phyloP scores from a whole-genome alignment of 1,140 invertebrate genomes.

The Habropoda laboriosa region DNA sequence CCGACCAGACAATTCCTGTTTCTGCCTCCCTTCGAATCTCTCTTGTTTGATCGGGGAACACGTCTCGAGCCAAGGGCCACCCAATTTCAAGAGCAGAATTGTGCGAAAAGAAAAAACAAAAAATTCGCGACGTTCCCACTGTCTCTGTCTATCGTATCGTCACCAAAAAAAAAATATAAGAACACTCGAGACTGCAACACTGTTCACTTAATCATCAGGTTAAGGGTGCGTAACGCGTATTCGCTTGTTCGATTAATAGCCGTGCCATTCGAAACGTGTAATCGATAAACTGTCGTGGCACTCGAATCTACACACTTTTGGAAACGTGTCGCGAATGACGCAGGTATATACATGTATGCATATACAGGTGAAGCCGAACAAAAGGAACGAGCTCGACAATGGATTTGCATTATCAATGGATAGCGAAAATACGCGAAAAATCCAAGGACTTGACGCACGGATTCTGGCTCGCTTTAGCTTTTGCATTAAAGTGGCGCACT shows the following conservation, averaged over 20 bases:
- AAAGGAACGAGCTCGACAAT: conserved; percentile 23
- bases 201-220: neutral
- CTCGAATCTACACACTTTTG: conserved; percentile 11
- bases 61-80: no score
- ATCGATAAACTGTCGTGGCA: neutral
- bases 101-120: no score
- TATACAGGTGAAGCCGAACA: neutral
- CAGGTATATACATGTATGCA: neutral
- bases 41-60: neutral
- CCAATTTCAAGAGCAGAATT: no score
- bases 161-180: no score
- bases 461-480: neutral
- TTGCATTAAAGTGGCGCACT: conserved; percentile 3
- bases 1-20: conserved; percentile 28
- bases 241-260: neutral
- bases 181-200: no score
- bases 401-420: conserved; percentile 17
- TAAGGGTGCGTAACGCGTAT: neutral
- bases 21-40: conserved; percentile 23
- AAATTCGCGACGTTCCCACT: no score
- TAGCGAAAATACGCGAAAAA: conserved; percentile 6
- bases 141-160: no score
- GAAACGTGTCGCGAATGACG: neutral
- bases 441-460: neutral
- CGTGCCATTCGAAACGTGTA: neutral